Conservation (phyloP, 2,888 invertebrate species). For the Stenolophus ochropezus region DNA sequence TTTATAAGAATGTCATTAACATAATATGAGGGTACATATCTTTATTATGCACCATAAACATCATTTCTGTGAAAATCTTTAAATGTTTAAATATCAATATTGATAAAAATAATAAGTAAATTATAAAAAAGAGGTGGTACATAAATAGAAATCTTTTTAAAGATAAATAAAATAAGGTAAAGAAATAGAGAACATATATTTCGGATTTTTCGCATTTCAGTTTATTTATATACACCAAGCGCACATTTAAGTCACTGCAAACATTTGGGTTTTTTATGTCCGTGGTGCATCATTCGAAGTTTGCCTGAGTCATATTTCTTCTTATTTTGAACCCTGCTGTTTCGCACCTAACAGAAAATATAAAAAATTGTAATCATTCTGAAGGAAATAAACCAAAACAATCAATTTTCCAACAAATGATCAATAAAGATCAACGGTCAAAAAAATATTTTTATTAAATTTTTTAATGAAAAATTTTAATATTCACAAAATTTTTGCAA, state of each 20-base stretch:
- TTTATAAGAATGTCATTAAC: conserved; percentile 1
- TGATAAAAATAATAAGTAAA: not conserved
- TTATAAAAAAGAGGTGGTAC: not conserved
- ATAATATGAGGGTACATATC: conserved; percentile 41
- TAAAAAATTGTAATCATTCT: not conserved
- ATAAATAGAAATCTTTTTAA: not conserved
- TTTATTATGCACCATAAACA: conserved; percentile 11
- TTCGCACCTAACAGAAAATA: not conserved
- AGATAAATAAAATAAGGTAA: not conserved
- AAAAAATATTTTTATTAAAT: too few relatives aligned
- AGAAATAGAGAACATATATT: not conserved
- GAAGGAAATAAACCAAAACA: too few relatives aligned
- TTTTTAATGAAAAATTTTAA: too few relatives aligned
- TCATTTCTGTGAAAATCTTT: conserved; percentile 6
- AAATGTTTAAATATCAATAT: not conserved
- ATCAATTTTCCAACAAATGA: not conserved
- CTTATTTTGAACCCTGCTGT: not conserved
- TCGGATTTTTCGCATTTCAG: not conserved
- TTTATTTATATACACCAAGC: conserved; percentile 3
- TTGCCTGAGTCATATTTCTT: conserved; percentile 17
- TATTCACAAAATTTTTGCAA: too few relatives aligned
- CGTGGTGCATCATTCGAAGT: conserved; percentile 18
- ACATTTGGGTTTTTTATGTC: not conserved
- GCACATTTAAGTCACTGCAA: not conserved
- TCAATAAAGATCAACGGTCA: too few relatives aligned